A percentile compares a stretch with the other conserved stretches of the same genome.
Evolutionary conservation across 2,888 invertebrate species (phyloP).

Genomic region (Sipunculus nudus): DNA sequence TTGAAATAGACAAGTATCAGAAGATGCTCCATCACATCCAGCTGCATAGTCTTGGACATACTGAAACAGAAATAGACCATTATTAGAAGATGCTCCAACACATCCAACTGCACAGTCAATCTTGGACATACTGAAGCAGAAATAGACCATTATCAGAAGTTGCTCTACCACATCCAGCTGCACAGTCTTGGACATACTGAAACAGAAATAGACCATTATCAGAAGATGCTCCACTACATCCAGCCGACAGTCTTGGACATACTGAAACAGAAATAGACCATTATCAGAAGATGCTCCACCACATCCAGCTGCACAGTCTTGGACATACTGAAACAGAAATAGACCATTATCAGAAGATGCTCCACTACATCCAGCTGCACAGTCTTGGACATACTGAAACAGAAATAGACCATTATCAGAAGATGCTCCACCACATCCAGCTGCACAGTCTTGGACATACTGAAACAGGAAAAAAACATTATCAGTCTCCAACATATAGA

Average conservation of each 20-base stretch:
- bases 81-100: slow-evolving; percentile 43
- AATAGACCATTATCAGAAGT: too few species aligned
- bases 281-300: slow-evolving; percentile 42
- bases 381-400: slow-evolving; percentile 36
- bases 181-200: slow-evolving; percentile 39
- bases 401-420: too few species aligned
- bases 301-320: slow-evolving; percentile 43
- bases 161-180: slow-evolving; percentile 44
- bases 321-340: slow-evolving; percentile 35
- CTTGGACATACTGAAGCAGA: slow-evolving; percentile 37
- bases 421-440: slow-evolving; percentile 43
- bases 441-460: slow-evolving; percentile 41
- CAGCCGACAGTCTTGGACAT: slow-evolving; percentile 40
- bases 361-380: slow-evolving; percentile 45
- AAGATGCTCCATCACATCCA: slow-evolving; percentile 44
- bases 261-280: too few species aligned
- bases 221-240: slow-evolving; percentile 44
- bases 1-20: too few species aligned
- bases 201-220: too few species aligned
- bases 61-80: too few species aligned
- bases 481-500: too few species aligned
- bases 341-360: too few species aligned
- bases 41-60: slow-evolving; percentile 40
- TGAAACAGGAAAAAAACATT: too few species aligned
- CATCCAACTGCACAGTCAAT: slow-evolving; percentile 42